Percentiles rank a stretch among this genome's conserved stretches.
These are phyloP conservation scores for Malthinus seriepunctatus DNA, from an alignment of 2,888 invertebrate genomes.

Conservation along the genomic window DNA sequence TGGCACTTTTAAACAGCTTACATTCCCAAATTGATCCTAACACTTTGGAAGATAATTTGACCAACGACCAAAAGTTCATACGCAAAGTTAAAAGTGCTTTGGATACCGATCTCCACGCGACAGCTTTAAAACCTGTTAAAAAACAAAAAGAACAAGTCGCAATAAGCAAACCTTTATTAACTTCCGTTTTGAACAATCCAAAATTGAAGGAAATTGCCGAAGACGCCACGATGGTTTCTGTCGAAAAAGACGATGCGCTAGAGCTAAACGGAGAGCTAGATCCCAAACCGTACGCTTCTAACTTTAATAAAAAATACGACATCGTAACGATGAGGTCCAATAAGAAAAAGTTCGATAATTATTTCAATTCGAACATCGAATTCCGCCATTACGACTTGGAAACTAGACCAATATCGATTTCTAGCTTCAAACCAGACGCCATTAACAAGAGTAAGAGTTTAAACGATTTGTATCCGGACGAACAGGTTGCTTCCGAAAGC, in stretches of 20 bases:
- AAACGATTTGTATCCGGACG: conserved; percentile 31
- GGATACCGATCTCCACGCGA: conserved; percentile 36
- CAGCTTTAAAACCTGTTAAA: conserved; percentile 41
- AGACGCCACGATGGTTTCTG: conserved; percentile 40
- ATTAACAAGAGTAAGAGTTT: conserved; percentile 38
- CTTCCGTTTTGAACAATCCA: conserved; percentile 47
- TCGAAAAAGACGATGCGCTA: conserved; percentile 33
- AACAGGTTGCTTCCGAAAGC: neutral
- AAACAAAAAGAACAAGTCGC: conserved; percentile 47
- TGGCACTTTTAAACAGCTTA: conserved; percentile 42
- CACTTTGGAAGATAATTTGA: conserved; percentile 43
- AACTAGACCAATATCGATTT: conserved; percentile 2
- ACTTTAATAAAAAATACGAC: conserved; percentile 8
- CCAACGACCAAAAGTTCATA: conserved; percentile 45
- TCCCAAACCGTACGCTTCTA: neutral
- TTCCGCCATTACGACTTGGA: conserved; percentile 24
- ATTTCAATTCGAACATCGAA: conserved; percentile 22
- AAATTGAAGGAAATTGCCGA: conserved; percentile 44
- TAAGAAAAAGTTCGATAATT: conserved; percentile 19
- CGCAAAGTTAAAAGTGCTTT: conserved; percentile 45
- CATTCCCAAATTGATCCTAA: conserved; percentile 46
- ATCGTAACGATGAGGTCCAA: neutral
- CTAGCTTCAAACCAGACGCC: conserved; percentile 20
- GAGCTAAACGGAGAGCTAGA: neutral
- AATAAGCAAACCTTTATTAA: conserved; percentile 49